phyloP scores from a whole-genome alignment of 2,797 vertebrate genomes.

The Falco peregrinus region DNA sequence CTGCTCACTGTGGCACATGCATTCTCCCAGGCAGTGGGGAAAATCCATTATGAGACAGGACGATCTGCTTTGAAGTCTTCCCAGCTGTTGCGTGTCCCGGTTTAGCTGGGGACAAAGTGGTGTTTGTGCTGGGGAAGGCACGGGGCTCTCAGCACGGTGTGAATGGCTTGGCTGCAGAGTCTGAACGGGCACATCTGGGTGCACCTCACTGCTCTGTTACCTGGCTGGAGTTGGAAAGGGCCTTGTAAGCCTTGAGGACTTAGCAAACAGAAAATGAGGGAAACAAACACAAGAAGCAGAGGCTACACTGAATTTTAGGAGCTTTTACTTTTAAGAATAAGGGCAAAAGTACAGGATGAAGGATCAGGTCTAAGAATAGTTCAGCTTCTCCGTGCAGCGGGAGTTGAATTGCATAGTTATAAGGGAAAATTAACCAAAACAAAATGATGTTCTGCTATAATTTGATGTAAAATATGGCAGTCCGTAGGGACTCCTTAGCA shows the following conservation, averaged over 20 bases:
- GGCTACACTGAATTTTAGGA: not conserved
- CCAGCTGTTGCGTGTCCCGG: not conserved
- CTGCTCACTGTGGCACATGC: fast-evolving
- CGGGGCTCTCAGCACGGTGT: not conserved
- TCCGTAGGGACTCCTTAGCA: not conserved
- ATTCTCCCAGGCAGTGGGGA: not conserved
- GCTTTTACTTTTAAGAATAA: not conserved
- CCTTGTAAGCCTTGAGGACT: not conserved
- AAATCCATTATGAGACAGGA: not conserved
- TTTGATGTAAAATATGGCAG: conserved; percentile 15
- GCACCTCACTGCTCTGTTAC: not conserved
- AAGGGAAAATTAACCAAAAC: not conserved
- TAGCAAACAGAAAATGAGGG: not conserved
- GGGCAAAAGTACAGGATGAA: not conserved
- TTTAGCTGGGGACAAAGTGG: not conserved
- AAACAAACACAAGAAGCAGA: not conserved
- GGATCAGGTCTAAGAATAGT: not conserved
- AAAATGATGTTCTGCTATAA: not conserved
- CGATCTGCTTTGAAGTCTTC: not conserved
- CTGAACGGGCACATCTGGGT: not conserved
- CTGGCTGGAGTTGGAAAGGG: not conserved
- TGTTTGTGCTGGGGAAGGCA: not conserved
- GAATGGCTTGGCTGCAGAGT: not conserved
- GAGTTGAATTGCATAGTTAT: not conserved
- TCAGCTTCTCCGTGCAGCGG: not conserved